A percentile compares a stretch with the other conserved stretches of the same genome.
Conservation (phyloP, 2,797 vertebrate genomes). For the Chrysocyon brachyurus region DNA sequence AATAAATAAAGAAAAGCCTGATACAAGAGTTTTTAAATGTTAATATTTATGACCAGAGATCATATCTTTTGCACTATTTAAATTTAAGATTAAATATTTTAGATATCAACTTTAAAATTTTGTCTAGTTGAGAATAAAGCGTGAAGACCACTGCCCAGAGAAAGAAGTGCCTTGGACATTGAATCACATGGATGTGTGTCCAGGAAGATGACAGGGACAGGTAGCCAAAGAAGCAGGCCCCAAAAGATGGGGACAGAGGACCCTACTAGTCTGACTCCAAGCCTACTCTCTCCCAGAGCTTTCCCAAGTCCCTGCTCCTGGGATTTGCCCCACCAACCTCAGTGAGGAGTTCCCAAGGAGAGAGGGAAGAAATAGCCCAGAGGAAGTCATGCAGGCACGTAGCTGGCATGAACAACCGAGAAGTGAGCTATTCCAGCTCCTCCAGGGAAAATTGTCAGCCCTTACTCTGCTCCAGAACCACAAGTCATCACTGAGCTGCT, state of each 20-base stretch:
- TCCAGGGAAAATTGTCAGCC: not conserved
- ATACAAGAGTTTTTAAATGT: not conserved
- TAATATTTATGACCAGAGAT: constrained; percentile 11
- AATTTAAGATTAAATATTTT: constrained; percentile 39
- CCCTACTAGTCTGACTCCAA: not conserved
- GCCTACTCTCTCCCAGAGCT: not conserved
- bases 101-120: constrained; percentile 39
- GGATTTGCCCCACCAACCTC: not conserved
- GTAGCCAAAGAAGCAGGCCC: not conserved
- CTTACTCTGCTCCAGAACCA: not conserved
- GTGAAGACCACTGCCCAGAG: not conserved
- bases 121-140: not conserved
- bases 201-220: not conserved
- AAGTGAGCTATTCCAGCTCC: not conserved
- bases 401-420: not conserved
- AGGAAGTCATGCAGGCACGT: not conserved
- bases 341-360: not conserved
- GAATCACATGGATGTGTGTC: not conserved
- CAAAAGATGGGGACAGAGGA: not conserved
- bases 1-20: not conserved
- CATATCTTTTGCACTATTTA: not conserved
- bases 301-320: not conserved
- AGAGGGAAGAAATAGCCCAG: not conserved
- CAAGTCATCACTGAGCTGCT: constrained; percentile 7
- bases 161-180: not conserved